phyloP scores from a whole-genome alignment of 1,140 invertebrate genomes.

The Halotydeus destructor region DNA sequence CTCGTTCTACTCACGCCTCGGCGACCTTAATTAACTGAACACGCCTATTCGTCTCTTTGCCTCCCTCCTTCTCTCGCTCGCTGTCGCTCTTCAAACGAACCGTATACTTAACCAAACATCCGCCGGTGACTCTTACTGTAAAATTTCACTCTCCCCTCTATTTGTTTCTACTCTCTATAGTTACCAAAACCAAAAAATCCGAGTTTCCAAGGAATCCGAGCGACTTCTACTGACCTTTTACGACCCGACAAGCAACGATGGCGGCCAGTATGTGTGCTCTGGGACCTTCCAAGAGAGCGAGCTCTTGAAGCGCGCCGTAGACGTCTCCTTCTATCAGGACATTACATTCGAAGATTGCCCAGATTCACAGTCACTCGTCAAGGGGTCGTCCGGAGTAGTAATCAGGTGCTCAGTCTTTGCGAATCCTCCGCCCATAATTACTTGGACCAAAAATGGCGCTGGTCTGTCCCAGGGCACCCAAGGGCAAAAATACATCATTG shows the following conservation, averaged over 20 bases:
- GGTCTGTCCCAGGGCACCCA: no score
- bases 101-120: no score
- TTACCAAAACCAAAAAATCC: neutral
- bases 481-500: constrained; percentile 42
- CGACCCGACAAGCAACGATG: neutral
- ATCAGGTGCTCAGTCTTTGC: constrained; percentile 63
- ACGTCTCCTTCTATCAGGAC: constrained; percentile 27
- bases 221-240: neutral
- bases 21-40: no score
- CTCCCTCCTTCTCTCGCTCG: no score
- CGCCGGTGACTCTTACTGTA: no score
- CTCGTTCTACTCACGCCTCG: no score
- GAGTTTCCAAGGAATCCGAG: neutral
- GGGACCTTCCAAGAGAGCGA: neutral
- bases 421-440: constrained; percentile 53
- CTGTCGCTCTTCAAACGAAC: no score
- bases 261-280: neutral
- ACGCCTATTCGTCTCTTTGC: no score
- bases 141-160: neutral
- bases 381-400: constrained; percentile 31
- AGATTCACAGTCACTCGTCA: constrained; percentile 55
- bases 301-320: neutral
- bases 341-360: constrained; percentile 66
- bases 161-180: constrained; percentile 12
- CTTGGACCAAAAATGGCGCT: constrained; percentile 58